Evolutionary conservation across 2,888 invertebrate species (phyloP).

Genomic region (Glaucopsyche alexis): DNA sequence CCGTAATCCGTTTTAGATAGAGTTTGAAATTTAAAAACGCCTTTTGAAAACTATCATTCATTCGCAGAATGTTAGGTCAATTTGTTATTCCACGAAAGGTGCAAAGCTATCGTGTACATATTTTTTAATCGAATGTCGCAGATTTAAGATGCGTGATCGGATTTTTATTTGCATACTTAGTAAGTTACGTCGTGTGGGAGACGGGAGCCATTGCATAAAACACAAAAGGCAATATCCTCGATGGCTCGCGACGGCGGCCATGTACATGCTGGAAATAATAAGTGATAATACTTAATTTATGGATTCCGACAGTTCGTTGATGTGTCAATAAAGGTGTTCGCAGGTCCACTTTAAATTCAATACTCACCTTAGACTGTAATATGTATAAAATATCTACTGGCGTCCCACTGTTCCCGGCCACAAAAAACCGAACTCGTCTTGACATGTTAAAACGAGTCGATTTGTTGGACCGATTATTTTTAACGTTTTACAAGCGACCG

Average conservation of each 20-base stretch:
- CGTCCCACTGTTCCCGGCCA: slow-evolving; percentile 60
- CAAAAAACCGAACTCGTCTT: slow-evolving; percentile 66
- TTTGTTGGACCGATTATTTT: slow-evolving; percentile 70
- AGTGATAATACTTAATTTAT: slow-evolving; percentile 33
- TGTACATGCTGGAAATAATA: slow-evolving; percentile 26
- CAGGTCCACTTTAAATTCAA: slow-evolving; percentile 52
- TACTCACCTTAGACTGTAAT: slow-evolving; percentile 65
- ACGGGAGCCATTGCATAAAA: slow-evolving; percentile 6
- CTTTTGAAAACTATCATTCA: background rate
- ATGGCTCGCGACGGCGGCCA: slow-evolving; percentile 12
- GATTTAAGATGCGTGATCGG: background rate
- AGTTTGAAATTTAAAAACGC: background rate
- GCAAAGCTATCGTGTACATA: background rate
- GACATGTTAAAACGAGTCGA: slow-evolving; percentile 72
- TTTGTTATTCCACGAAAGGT: background rate
- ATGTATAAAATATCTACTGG: slow-evolving; percentile 67
- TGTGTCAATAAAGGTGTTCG: slow-evolving; percentile 60
- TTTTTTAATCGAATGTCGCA: background rate
- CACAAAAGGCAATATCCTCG: slow-evolving; percentile 26
- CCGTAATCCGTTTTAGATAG: background rate
- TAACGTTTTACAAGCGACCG: slow-evolving; percentile 47
- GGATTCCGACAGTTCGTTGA: slow-evolving; percentile 49
- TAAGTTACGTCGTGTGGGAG: background rate
- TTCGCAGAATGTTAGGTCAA: background rate
- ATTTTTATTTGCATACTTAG: slow-evolving; percentile 17